A percentile compares a stretch with the other conserved stretches of the same genome.
phyloP scores from a whole-genome alignment of 2,113 vertebrate species.

The Coregonus clupeaformis region DNA sequence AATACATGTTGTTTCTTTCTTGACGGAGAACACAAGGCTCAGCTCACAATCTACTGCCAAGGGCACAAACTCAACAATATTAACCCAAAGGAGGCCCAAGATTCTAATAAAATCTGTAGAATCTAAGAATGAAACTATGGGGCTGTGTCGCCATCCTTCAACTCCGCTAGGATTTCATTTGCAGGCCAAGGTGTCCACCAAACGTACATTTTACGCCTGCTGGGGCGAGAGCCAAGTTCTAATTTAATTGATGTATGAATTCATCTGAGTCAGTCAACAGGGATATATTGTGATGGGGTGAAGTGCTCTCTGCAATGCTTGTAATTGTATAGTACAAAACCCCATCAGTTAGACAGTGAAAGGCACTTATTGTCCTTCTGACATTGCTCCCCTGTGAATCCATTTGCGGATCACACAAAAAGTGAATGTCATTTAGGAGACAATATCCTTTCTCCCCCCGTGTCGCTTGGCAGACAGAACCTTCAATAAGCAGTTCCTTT shows the following conservation, averaged over 20 bases:
- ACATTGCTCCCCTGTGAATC: not conserved
- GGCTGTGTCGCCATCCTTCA: not conserved
- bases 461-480: not conserved
- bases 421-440: not conserved
- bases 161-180: not conserved
- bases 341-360: not conserved
- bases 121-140: not conserved
- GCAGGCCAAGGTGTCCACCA: not conserved
- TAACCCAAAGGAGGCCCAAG: too few species aligned
- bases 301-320: not conserved
- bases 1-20: not conserved
- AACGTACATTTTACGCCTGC: too few species aligned
- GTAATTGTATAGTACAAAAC: not conserved
- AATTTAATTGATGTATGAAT: slow-evolving; percentile 8
- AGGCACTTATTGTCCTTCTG: not conserved
- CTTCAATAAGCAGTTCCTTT: not conserved
- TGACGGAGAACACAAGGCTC: too few species aligned
- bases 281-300: not conserved
- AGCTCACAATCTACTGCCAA: too few species aligned
- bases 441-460: not conserved
- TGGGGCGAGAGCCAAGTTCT: not conserved
- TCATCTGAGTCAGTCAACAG: not conserved
- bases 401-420: not conserved
- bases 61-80: too few species aligned
- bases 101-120: not conserved